Conservation (phyloP, 2,797 vertebrate genomes). For the Mormyrops boulengeri region DNA sequence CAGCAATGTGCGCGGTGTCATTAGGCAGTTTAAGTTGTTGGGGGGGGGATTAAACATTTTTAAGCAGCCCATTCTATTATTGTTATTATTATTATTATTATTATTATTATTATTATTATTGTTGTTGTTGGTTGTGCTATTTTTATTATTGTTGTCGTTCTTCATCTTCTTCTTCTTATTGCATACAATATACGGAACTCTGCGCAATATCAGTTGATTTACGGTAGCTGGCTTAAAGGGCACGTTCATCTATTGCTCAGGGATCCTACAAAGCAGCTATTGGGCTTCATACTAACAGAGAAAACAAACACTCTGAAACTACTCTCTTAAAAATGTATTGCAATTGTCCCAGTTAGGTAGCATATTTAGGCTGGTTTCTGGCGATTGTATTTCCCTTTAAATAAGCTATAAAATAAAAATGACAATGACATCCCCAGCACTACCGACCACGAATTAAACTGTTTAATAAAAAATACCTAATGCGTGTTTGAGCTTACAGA, state of each 20-base stretch:
- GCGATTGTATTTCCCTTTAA: conserved; percentile 31
- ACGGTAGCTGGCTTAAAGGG: conserved; percentile 50
- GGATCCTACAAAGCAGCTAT: background rate
- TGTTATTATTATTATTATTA: background rate
- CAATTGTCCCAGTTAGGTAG: conserved; percentile 70
- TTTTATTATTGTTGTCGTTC: background rate
- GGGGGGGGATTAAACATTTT: conserved; percentile 33
- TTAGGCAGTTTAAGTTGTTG: conserved; percentile 81
- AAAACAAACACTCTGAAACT: conserved; percentile 6
- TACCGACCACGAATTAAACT: background rate
- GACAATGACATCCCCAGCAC: background rate
- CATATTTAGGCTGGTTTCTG: conserved; percentile 55
- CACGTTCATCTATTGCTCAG: conserved; percentile 22
- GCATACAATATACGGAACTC: conserved; percentile 43
- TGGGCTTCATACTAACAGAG: background rate
- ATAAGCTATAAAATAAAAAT: background rate
- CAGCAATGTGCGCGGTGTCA: conserved; percentile 61
- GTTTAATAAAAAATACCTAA: conserved; percentile 3
- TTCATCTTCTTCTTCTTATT: background rate
- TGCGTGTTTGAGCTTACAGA: background rate
- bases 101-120: background rate
- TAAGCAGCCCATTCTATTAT: background rate
- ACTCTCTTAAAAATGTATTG: conserved; percentile 47
- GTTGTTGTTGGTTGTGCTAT: background rate
- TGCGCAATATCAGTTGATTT: conserved; percentile 52